A percentile compares a stretch with the other conserved stretches of the same genome.
Conservation (phyloP, 2,888 invertebrate species). For the Actias luna region DNA sequence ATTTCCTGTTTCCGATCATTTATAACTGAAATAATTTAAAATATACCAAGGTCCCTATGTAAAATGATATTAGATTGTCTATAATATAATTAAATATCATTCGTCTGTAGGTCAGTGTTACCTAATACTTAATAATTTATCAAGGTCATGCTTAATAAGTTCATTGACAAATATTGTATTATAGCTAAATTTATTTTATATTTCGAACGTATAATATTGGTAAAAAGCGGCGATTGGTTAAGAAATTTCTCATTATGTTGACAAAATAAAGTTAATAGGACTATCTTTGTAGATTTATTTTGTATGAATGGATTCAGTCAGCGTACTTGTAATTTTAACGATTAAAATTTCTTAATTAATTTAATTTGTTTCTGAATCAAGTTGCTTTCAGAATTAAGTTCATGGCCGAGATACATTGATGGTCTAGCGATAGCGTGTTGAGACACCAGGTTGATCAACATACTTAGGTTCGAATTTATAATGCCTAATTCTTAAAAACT, state of each 20-base stretch:
- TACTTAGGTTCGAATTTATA: too few species aligned
- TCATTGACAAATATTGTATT: conserved; percentile 21
- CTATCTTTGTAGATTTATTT: too few species aligned
- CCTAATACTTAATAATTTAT: conserved; percentile 16
- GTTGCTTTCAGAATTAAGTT: too few species aligned
- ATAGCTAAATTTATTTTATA: not conserved
- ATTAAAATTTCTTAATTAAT: too few species aligned
- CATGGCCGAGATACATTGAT: too few species aligned
- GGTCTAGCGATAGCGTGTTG: too few species aligned
- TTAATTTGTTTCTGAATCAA: too few species aligned
- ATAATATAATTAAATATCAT: conserved; percentile 10
- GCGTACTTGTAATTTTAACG: too few species aligned
- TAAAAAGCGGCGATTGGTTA: not conserved
- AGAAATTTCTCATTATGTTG: not conserved
- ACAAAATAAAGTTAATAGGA: not conserved
- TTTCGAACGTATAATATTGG: not conserved
- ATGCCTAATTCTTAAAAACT: too few species aligned
- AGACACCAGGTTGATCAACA: too few species aligned
- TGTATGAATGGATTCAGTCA: too few species aligned
- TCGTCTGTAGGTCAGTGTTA: conserved; percentile 16
- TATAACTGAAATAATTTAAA: not conserved
- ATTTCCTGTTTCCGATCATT: not conserved
- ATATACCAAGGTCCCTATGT: not conserved
- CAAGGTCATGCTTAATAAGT: conserved; percentile 24
- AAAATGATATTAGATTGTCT: conserved; percentile 8